Evolutionary conservation across 2,888 invertebrate genomes (phyloP).

Genomic region (Leucophora obtusa): DNA sequence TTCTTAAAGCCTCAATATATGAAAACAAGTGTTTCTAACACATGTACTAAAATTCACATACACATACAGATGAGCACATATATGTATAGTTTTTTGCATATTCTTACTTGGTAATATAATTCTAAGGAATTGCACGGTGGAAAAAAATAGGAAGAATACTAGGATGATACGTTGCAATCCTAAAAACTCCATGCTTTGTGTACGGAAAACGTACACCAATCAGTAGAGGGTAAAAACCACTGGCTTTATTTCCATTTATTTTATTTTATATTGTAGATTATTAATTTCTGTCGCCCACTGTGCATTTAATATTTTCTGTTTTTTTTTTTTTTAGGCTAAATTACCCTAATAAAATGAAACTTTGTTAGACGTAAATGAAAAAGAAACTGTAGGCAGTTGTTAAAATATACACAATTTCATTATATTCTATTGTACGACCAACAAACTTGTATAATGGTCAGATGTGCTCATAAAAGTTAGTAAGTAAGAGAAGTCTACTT

Average conservation of each 20-base stretch:
- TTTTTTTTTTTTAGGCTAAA: slow-evolving; percentile 29
- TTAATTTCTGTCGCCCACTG: not conserved
- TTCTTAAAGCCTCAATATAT: not conserved
- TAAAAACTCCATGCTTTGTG: too few species aligned
- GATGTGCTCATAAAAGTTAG: slow-evolving; percentile 47
- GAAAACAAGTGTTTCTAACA: not conserved
- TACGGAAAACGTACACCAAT: too few species aligned
- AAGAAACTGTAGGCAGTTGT: slow-evolving; percentile 3
- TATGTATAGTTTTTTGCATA: not conserved
- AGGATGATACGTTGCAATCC: too few species aligned
- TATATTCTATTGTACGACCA: slow-evolving; percentile 3
- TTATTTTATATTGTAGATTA: too few species aligned
- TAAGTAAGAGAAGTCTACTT: not conserved
- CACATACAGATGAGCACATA: not conserved
- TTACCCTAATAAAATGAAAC: slow-evolving; percentile 47
- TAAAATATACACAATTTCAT: not conserved
- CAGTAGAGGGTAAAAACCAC: too few species aligned
- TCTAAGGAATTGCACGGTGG: not conserved
- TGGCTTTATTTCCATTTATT: too few species aligned
- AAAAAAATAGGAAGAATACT: too few species aligned
- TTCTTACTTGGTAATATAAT: not conserved
- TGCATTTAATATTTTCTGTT: slow-evolving; percentile 6
- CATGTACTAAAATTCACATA: not conserved
- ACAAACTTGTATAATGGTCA: slow-evolving; percentile 36
- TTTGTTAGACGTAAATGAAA: slow-evolving; percentile 15